Conservation (phyloP, 2,797 vertebrate genomes). For the Poeciliopsis presidionis region DNA sequence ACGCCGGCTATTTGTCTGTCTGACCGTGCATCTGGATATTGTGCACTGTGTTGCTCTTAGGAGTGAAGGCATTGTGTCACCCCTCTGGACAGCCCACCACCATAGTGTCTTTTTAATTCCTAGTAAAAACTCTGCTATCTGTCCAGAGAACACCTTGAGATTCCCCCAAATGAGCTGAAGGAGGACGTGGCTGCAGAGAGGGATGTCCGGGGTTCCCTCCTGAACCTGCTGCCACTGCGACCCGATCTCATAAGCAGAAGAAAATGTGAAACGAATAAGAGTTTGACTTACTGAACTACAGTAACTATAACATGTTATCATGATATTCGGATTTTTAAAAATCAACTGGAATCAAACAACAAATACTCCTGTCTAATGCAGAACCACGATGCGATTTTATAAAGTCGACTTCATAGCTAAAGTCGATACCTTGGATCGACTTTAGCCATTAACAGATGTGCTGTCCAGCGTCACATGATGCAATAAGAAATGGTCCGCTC, state of each 20-base stretch:
- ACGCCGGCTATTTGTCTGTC: too few species aligned
- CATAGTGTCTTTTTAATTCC: too few species aligned
- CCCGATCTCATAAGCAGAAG: neutral
- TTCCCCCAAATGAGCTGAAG: too few species aligned
- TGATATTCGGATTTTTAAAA: neutral
- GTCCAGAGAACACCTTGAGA: too few species aligned
- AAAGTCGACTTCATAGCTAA: too few species aligned
- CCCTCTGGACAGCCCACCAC: too few species aligned
- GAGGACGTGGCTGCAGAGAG: too few species aligned
- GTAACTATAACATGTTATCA: neutral
- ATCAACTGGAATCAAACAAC: neutral
- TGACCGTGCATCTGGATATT: too few species aligned
- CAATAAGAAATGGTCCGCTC: conserved; percentile 18
- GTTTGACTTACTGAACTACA: neutral
- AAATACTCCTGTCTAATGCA: neutral
- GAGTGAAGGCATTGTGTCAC: too few species aligned
- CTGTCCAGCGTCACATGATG: neutral
- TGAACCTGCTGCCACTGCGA: neutral
- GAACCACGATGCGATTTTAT: neutral
- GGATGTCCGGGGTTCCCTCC: neutral
- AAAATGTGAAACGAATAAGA: neutral
- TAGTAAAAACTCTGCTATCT: too few species aligned
- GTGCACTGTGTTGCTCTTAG: too few species aligned
- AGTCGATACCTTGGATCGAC: conserved; percentile 6
- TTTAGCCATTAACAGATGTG: conserved; percentile 8